These are phyloP conservation scores for Plemyria rubiginata DNA, from an alignment of 2,888 invertebrate genomes.

Conservation along the genomic window DNA sequence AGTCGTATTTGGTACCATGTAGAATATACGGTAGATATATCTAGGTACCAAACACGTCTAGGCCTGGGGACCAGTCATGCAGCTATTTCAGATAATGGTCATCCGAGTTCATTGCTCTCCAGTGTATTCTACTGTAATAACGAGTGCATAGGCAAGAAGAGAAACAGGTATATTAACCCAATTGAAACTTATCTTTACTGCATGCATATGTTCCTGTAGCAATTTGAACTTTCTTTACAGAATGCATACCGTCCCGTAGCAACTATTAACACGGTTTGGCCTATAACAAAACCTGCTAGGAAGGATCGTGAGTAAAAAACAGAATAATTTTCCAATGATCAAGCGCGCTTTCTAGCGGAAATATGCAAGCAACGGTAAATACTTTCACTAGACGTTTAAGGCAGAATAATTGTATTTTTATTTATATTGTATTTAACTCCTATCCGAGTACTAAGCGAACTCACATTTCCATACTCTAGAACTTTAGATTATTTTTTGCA, in stretches of 20 bases:
- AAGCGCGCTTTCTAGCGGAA: constrained; percentile 17
- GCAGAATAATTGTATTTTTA: no score
- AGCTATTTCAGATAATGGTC: not conserved
- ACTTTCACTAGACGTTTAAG: not conserved
- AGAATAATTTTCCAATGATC: constrained; percentile 15
- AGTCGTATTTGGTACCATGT: no score
- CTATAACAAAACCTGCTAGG: constrained; percentile 8
- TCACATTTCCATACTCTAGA: no score
- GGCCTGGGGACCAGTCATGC: no score
- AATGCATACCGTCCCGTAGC: not conserved
- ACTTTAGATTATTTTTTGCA: no score
- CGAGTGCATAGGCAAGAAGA: not conserved
- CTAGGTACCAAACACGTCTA: no score
- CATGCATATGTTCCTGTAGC: not conserved
- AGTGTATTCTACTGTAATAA: not conserved
- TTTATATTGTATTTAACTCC: no score
- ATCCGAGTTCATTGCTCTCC: not conserved
- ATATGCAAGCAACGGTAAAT: constrained; percentile 1
- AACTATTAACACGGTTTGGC: constrained; percentile 3
- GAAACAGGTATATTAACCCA: not conserved
- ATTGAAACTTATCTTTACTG: not conserved
- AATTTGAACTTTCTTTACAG: not conserved
- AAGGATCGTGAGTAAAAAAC: not conserved
- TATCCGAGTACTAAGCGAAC: no score
- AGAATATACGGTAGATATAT: no score